Base-by-base conservation (phyloP, 2,888 invertebrate species). In the Oxytorus armatus region DNA sequence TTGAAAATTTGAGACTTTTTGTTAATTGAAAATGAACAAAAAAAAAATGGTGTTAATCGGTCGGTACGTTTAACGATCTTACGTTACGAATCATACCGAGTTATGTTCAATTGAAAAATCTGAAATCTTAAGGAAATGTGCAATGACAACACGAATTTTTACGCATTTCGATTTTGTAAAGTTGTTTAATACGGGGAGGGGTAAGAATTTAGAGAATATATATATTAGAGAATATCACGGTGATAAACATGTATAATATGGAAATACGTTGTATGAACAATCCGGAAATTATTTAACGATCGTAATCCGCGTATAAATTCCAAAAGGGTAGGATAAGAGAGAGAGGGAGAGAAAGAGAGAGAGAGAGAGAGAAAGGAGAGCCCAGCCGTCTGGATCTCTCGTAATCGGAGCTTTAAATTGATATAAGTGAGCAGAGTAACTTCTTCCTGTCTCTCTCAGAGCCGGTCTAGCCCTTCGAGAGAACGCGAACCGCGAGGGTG, bases 351-450 rank as follows among this genome's bases (percentile, higher is more conserved):
- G 42, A 44, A 29, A 29, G n/a, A 72, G 51, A 59, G 53, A 59
- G 8, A 39, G 44, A 23, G 21, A 10, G 39, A 61, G 33, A 70
- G 18, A 21, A 73, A 69, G 21, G 51, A 68, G 16, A 65, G 66
- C 14, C 23, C 16, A 63, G 44, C 65, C 70, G 18, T 44, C 47
- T 57, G 76, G 76, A 59, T 75, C 65, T 79, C 79, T 51, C 72
- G 77, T 80, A 80, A 80, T 77, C 77, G 77, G 76, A 77, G 68
- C 80, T 77, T n/a, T 77, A 80, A 80, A 80, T 80, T 80, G 73
- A 72, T 68, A 80, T 73, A 73, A 80, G 80, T 73, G 76, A 80
- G 77, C 63, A 61, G 77, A 77, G 77, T 63, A 77, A 77, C 72
- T 77, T 73, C 73, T 72, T 76, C 80, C 68, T 72, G 79, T 65